A percentile compares a stretch with the other conserved stretches of the same genome.
These are phyloP conservation scores for Enteromius anoplus DNA, from an alignment of 2,797 vertebrate species.

Conservation along the genomic window DNA sequence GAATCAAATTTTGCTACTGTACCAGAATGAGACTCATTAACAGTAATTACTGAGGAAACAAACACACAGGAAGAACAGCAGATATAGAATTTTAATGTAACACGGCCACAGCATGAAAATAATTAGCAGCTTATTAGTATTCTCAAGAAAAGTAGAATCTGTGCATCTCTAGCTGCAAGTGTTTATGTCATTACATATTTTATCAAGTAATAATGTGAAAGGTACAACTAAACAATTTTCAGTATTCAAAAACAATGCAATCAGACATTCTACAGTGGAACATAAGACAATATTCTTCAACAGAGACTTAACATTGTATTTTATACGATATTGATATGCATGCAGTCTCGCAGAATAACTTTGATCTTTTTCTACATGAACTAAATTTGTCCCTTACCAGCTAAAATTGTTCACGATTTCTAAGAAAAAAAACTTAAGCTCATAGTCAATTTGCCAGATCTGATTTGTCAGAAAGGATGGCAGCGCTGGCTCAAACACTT, in stretches of 20 bases:
- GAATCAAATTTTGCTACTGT: background rate
- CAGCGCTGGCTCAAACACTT: background rate
- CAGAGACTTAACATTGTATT: background rate
- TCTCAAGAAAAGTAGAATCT: background rate
- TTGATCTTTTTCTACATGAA: background rate
- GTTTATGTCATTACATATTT: background rate
- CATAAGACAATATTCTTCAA: background rate
- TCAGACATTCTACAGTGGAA: background rate
- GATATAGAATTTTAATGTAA: background rate
- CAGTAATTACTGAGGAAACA: background rate
- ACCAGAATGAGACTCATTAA: background rate
- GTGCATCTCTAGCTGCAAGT: background rate
- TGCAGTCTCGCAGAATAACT: background rate
- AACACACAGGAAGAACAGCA: constrained; percentile 9
- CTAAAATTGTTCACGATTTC: constrained; percentile 5
- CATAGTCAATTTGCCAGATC: background rate
- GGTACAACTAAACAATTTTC: background rate
- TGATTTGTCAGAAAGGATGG: background rate
- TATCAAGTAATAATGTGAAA: background rate
- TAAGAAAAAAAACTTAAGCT: background rate
- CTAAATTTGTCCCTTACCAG: background rate
- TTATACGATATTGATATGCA: background rate
- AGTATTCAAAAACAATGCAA: background rate
- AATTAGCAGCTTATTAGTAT: background rate
- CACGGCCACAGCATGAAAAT: background rate